Evolutionary conservation across 2,113 vertebrate species (phyloP).

Genomic region (Bungarus multicinctus): DNA sequence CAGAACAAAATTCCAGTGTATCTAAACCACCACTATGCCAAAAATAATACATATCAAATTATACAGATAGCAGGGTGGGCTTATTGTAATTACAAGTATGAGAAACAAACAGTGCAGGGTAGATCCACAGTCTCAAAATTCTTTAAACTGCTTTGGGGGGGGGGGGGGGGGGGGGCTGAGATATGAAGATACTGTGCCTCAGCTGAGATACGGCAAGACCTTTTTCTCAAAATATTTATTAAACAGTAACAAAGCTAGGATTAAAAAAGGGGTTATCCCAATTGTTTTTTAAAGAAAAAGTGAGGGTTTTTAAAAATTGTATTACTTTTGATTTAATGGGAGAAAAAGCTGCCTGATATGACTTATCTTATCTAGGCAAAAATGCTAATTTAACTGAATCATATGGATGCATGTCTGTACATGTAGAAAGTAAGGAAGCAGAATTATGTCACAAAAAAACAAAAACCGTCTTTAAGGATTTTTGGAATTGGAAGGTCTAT

Average conservation of each 20-base stretch:
- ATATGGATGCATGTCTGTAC: background rate
- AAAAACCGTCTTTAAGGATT: background rate
- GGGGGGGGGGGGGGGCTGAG: background rate
- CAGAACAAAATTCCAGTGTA: background rate
- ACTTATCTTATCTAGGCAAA: background rate
- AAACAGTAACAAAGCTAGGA: background rate
- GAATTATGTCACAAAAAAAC: background rate
- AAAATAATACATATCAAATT: background rate
- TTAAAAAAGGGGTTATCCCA: background rate
- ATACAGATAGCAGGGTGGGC: background rate
- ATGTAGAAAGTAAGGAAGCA: background rate
- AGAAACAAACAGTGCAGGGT: background rate
- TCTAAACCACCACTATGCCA: background rate
- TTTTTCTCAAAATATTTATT: background rate
- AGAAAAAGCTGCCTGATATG: background rate
- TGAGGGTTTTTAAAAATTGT: background rate
- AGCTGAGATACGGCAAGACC: background rate
- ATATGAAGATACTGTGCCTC: background rate
- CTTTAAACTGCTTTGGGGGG: background rate
- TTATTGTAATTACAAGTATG: background rate
- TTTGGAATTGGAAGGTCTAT: background rate
- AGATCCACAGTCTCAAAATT: background rate
- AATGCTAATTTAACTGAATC: background rate
- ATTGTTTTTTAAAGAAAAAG: background rate
- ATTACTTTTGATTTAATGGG: background rate